Base-by-base conservation (phyloP, 2,797 vertebrate species). In the Myoxocephalus aenaeus region DNA sequence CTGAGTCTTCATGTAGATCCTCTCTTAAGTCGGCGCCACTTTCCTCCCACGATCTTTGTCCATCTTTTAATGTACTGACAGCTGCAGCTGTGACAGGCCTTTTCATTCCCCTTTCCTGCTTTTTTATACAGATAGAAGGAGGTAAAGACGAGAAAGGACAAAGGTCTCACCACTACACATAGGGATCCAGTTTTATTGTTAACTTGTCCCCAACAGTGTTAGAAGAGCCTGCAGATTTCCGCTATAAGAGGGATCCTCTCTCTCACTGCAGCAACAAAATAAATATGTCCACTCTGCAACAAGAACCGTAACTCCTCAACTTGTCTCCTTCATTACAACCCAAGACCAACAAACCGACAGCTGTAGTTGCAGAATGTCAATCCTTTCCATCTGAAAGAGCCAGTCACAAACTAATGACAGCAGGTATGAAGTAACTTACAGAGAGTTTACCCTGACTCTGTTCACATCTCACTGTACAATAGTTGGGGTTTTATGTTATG, bases 301-400 rank as follows among this genome's bases (percentile, higher is more conserved):
- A 27, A 53, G 25, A 70, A 77, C 3, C 27, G 50, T 22, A 69
- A 71, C 62, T 56, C 32, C 8, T 63, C 48, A 17, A 11, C 36
- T 25, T 18, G 22, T 48, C n/a, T 79, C 65, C 67, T 56, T 72
- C 17, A 50, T 65, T 64, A 12, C 40, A 68, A 42, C 17, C 44
- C 59, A n/a, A 74, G 48, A 66, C 34, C 34, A 56, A 75, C 56
- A 74, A 56, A 62, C 5, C 32, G 64, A 62, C 64, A 67, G 72
- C 79, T 77, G 70, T n/a, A 53, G 57, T 69, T 63, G 57, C 64
- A 65, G 34, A 56, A 58, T 76, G 68, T 73, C 53, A 1, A 7
- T 58, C 27, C 27, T 13, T 61, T 48, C 57, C 32, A 58, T 46
- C 27, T 42, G 54, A 48, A 38, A 36, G 58, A 62, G 61, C 17